Conservation (phyloP, 2,113 vertebrate species). For the Petromus typicus region DNA sequence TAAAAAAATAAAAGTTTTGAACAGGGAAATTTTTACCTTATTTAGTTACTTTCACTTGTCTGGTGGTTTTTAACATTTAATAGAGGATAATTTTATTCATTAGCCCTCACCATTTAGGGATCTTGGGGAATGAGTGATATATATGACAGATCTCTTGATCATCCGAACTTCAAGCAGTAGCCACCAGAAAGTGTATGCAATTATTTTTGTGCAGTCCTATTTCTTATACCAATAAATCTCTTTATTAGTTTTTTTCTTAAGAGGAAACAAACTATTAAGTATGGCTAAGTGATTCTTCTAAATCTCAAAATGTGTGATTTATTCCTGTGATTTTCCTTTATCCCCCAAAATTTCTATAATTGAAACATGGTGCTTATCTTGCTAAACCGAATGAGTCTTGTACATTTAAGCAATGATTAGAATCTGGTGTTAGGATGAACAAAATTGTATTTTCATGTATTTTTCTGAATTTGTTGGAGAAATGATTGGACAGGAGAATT, state of each 20-base stretch:
- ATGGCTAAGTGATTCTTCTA: neutral
- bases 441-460: neutral
- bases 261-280: neutral
- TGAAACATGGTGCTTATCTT: neutral
- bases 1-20: neutral
- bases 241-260: neutral
- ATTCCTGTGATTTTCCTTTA: neutral
- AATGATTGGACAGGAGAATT: neutral
- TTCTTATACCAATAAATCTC: neutral
- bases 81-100: neutral
- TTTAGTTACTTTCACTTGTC: neutral
- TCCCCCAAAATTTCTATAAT: neutral
- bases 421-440: neutral
- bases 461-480: neutral
- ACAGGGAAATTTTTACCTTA: neutral
- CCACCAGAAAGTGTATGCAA: neutral
- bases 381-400: constrained; percentile 16
- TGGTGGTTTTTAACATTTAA: neutral
- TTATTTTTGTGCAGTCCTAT: neutral
- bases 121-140: neutral
- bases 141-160: neutral
- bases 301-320: neutral
- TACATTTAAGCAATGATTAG: neutral
- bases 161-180: constrained; percentile 1
- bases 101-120: neutral